Evolutionary conservation across 2,113 vertebrate genomes (phyloP).

Genomic region (Periophthalmus modestus): DNA sequence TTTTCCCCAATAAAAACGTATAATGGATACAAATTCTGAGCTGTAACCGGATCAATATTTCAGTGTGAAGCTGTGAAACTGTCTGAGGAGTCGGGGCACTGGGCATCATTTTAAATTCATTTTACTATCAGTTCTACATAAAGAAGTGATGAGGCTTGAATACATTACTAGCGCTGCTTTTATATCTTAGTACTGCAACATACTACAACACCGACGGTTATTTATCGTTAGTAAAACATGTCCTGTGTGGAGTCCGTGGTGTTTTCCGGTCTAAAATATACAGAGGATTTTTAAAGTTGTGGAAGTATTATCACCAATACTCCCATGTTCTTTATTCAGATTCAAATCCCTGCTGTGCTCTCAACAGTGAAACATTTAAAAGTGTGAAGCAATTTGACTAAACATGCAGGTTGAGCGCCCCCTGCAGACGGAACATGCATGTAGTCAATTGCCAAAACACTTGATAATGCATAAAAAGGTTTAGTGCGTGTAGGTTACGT

Average conservation of each 20-base stretch:
- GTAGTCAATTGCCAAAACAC: no score
- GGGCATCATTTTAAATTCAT: background rate
- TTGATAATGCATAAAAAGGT: no score
- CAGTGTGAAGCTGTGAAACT: background rate
- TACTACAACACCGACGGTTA: background rate
- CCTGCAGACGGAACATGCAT: no score
- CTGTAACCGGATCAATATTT: background rate
- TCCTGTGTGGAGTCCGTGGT: background rate
- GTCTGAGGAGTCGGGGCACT: background rate
- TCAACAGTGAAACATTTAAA: no score
- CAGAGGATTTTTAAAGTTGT: background rate
- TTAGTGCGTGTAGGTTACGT: no score
- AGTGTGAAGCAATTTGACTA: no score
- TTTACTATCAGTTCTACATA: background rate
- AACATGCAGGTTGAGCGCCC: no score
- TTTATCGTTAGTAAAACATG: background rate
- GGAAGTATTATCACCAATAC: background rate
- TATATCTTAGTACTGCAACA: background rate
- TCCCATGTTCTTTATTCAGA: background rate
- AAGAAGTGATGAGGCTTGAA: conserved; percentile 3
- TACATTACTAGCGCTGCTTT: background rate
- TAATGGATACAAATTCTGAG: background rate
- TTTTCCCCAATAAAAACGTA: background rate
- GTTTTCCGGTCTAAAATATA: background rate
- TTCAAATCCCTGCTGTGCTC: background rate